These are phyloP conservation scores for Alouatta palliata DNA, from an alignment of 2,113 vertebrate species.

Conservation along the genomic window DNA sequence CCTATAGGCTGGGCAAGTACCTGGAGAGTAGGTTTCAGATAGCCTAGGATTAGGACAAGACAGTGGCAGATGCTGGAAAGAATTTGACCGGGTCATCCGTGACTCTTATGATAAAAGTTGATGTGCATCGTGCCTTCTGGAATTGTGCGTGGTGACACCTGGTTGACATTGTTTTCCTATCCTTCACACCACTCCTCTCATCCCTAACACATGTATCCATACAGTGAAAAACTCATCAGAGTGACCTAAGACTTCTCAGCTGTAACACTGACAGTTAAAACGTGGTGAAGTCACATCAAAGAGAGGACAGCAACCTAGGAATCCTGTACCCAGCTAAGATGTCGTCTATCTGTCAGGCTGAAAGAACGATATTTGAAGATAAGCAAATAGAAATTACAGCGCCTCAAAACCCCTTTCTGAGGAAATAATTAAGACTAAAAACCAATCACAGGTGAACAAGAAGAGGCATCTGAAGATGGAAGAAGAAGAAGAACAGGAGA, in stretches of 20 bases:
- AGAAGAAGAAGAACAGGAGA: background rate
- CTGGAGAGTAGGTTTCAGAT: background rate
- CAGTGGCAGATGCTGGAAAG: background rate
- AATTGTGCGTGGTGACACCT: background rate
- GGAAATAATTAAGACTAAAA: background rate
- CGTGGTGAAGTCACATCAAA: background rate
- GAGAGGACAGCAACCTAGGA: background rate
- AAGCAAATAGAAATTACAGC: background rate
- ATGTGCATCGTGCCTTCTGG: background rate
- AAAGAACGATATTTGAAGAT: background rate
- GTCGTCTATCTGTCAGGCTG: background rate
- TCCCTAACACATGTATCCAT: background rate
- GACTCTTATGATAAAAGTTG: background rate
- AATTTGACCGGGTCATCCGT: background rate
- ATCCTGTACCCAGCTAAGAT: too few species aligned
- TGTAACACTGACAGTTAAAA: background rate
- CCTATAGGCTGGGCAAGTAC: too few species aligned
- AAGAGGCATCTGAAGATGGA: background rate
- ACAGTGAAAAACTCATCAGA: background rate
- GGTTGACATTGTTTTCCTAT: background rate
- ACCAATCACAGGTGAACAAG: background rate
- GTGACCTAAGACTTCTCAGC: background rate
- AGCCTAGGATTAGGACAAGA: background rate
- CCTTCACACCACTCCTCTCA: background rate
- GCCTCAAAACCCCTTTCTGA: background rate